Base-by-base conservation (phyloP, 2,888 invertebrate species). In the Tortrix viridana region DNA sequence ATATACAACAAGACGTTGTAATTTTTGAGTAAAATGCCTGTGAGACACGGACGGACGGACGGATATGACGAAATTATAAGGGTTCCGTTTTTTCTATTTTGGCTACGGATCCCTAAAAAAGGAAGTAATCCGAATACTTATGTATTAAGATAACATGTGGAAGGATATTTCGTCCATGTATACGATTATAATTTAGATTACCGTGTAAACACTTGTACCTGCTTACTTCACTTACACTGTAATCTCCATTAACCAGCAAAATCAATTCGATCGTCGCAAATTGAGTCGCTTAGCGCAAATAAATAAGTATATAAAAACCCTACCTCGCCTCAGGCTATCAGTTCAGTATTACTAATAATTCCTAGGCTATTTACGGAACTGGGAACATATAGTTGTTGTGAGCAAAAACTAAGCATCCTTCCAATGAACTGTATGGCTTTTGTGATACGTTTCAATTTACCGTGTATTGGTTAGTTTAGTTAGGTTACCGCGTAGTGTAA, bases 291-390 rank as follows among this genome's bases (percentile, higher is more conserved):
- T 14, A n/a, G 18, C 38, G n/a, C 22, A 56, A 56, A 56, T 23
- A 62, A 46, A 50, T 20, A 23, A 16, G 16, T 37, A 37, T 19
- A 52, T 38, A 38, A 38, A 38, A 49, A 56, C 56, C 50, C 56
- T 44, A 12, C 50, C 49, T 38, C 16, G 61, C 46, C 23, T 46
- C 22, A 1, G 9, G 37, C 38, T 50, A 56, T 56, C 55, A 50
- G 23, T 18, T 55, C 22, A 50, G 26, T 56, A 43, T 43, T 54
- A 5, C 49, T 26, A 50, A 49, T 55, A 44, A 56, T 26, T 56
- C 43, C 43, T 58, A 19, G 26, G 20, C 38, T 46, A 46, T 38
- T 46, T 56, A 60, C 12, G 38, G 37, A 41, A 16, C 41, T 41
- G 16, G n/a, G n/a, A 41, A 55, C 26, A 55, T 41, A 16, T 38